Evolutionary conservation across 2,113 vertebrate species (phyloP), one percentile per base, ranked within the genome.

Genomic region (Platysteira castanea): DNA sequence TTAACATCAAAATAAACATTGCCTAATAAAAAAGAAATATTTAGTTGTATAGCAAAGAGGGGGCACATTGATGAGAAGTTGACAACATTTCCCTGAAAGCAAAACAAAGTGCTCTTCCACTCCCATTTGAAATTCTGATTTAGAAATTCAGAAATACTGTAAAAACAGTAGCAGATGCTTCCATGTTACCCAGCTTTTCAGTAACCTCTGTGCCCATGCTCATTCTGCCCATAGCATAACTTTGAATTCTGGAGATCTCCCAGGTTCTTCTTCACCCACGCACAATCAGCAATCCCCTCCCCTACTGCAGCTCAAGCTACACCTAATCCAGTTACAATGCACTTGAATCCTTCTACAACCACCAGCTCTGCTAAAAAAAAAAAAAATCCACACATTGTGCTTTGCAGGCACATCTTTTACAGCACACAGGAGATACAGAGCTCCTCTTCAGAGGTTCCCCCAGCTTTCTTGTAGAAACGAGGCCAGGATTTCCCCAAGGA

Each of bases 1-100:
- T 93, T 81, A 92, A 99, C 98, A 94, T 99, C 99, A 86, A 99
- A 99, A 97, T 99, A 99, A 92, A 99, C 99, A 3, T 99, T 99
- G 21, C 99, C 99, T 99, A 96, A 89, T 49, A 90, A 13, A 91
- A 93, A 95, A 95, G 27, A 50, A 81, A 89, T 16, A 10, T 70
- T 95, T 53, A 90, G 69, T 46, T 86, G 79, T 67, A 90, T 7
- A 90, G 90, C 18, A 89, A 96, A 84, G 61, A 91, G 30, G 21
- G 3, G 53, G 35, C 6, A 46, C 15, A 49, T 26, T 75, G 65
- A 85, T 19, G 14, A 80, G 31, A 42, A 67, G 24, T 9, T 52
- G 33, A 2, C 4, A 90, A 71, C 4, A 35, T 3, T 84, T 74
- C 52, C 33, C 20, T 33, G 27, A 88, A 86, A 93, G 9, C 42